Evolutionary conservation across 2,888 invertebrate species (phyloP), one percentile per base, ranked within the genome.

Genomic region (Sphaerophoria rueppellii): DNA sequence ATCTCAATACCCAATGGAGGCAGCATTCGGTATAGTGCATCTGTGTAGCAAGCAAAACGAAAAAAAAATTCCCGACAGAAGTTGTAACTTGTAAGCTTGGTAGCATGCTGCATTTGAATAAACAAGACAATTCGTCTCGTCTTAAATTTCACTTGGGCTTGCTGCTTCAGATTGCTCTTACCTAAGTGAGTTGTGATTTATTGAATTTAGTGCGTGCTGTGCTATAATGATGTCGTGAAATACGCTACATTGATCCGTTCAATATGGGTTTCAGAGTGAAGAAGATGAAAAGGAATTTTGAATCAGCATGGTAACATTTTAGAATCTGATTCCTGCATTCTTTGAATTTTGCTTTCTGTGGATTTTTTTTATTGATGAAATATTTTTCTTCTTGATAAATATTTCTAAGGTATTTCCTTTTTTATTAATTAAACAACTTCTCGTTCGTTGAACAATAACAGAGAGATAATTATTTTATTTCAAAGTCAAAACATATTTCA

Each of bases 81-180:
- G 69, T 69, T 76, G 72, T n/a, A n/a, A n/a, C n/a, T 69, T 76
- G 72, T 58, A 79, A n/a, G n/a, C n/a, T n/a, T n/a, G 75, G 80
- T 80, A 83, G 83, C 85, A 85, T 85, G 81, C 85, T 76, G 76
- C 69, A 76, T 75, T 81, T 76, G 81, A 63, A 81, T 77, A 73
- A 81, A 85, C 81, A 85, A 70, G 67, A 54, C 52, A 76, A 63
- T 63, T 24, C 24, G 24, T 24, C 24, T 73, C 76, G 77, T 81
- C 73, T 85, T 81, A 77, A 85, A 76, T 85, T 85, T 85, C 85
- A 85, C 73, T 75, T 70, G 73, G 54, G 40, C 32, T 52, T 37
- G 14, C 16, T 24, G 50, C 40, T 35, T 37, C 34, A 52, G 57
- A 70, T 73, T 48, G 54, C 14, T 34, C 32, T 24, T 43, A 12